Evolutionary conservation across 2,797 vertebrate species (phyloP), one percentile per base, ranked within the genome.

Genomic region (Distichodus sexfasciatus): DNA sequence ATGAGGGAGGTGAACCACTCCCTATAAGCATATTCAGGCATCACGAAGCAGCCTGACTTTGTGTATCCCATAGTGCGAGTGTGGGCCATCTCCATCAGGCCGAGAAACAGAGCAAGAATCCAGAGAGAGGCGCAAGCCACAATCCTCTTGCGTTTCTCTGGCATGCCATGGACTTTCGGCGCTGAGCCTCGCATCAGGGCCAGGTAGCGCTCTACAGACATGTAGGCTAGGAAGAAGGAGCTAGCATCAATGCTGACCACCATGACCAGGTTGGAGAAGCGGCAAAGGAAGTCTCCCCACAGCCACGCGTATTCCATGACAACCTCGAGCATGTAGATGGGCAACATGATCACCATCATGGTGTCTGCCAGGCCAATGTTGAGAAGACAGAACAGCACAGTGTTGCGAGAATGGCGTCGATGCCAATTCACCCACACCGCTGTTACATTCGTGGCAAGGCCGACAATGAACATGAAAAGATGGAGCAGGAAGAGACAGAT

Each of bases 341-440:
- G 96, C 86, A 96, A 82, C 0, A 91, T 86, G 17, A 91, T 76
- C 4, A 96, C 77, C 70, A 96, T 77, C 48, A 94, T 92, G 15
- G 96, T 81, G 90, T 99, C 96, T 0, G 96, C 96, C 0, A 96
- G 60, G 73, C 94, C 94, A 82, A 98, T 90, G 68, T 98, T 95
- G 80, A 98, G 76, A 76, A 96, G 31, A 79, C 97, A 99, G 76
- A 98, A 90, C 48, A 94, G 92, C 43, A 95, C 90, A 2, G 92
- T 87, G 66, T 83, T 94, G 14, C 81, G 87, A 0, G 81, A 89
- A 82, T 90, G 91, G 2, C 93, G 81, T 0, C 89, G 83, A 1
- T 91, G 92, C 95, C 96, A 98, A 89, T 95, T 97, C 62, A 98
- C 92, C 84, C 93, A 96, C 23, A 98, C 75, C 11, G 97, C 95